phyloP scores from a whole-genome alignment of 2,888 invertebrate genomes.

The Taenaris catops region DNA sequence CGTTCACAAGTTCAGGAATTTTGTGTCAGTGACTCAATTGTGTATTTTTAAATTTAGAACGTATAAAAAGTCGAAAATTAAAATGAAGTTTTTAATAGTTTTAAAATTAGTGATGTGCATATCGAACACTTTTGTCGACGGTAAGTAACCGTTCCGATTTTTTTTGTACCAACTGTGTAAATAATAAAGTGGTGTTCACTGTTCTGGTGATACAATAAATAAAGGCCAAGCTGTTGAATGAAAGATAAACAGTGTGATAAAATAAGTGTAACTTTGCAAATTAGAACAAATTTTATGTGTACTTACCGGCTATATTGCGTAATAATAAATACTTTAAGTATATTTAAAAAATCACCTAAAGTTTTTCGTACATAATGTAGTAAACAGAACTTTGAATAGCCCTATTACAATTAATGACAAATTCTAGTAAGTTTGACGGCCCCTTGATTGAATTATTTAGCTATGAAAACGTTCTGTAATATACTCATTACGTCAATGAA shows the following conservation, averaged over 20 bases:
- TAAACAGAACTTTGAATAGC: no score
- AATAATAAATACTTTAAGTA: no score
- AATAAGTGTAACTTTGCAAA: background rate
- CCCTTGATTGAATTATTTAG: no score
- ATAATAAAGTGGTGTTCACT: constrained; percentile 4
- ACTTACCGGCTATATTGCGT: no score
- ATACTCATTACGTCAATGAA: no score
- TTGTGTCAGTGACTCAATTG: constrained; percentile 8
- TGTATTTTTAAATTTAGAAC: background rate
- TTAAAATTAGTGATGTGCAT: constrained; percentile 38
- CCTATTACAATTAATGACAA: no score
- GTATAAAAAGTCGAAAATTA: constrained; percentile 11
- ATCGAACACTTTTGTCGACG: constrained; percentile 32
- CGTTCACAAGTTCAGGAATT: constrained; percentile 1
- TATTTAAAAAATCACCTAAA: no score
- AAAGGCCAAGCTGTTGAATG: background rate
- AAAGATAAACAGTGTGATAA: background rate
- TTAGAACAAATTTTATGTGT: no score
- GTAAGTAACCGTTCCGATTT: constrained; percentile 33
- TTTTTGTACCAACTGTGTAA: constrained; percentile 11
- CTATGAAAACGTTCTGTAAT: no score
- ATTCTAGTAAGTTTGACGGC: no score
- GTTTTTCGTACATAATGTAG: no score
- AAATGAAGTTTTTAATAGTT: constrained; percentile 39
- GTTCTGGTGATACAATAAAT: background rate